Evolutionary conservation across 2,113 vertebrate genomes (phyloP).

Genomic region (Plecturocebus donacophilus): DNA sequence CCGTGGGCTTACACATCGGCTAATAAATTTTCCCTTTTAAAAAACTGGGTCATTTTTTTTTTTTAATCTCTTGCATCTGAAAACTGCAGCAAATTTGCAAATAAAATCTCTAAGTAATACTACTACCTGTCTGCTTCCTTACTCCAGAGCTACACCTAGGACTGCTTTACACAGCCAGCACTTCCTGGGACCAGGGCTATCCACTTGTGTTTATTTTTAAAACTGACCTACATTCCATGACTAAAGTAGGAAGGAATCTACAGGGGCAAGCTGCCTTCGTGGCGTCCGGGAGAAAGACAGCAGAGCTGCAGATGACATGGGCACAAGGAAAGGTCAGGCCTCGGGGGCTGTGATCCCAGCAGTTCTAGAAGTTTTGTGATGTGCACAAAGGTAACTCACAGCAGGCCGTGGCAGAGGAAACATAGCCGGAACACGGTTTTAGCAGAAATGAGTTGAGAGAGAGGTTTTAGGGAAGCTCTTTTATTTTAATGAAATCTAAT

Average conservation of each 20-base stretch:
- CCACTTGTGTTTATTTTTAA: background rate
- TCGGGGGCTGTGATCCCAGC: accelerated
- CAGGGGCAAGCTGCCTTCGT: background rate
- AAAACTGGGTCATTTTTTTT: background rate
- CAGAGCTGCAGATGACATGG: accelerated
- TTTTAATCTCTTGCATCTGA: background rate
- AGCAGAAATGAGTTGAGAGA: background rate
- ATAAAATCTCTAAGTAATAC: background rate
- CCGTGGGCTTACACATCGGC: accelerated
- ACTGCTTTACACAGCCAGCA: background rate
- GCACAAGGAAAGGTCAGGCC: background rate
- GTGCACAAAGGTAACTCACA: accelerated
- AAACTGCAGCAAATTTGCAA: background rate
- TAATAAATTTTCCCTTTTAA: background rate
- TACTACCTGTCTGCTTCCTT: background rate
- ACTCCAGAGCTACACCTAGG: no score
- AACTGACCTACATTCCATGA: background rate
- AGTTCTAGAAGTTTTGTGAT: background rate
- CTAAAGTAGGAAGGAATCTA: no score
- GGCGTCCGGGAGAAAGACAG: accelerated
- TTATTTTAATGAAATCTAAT: background rate
- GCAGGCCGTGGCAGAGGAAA: accelerated
- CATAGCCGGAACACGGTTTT: accelerated
- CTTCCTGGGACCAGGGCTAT: background rate
- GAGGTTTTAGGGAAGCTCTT: background rate